phyloP scores from a whole-genome alignment of 2,888 invertebrate genomes.

The Imbricaverruca yamaguchii region DNA sequence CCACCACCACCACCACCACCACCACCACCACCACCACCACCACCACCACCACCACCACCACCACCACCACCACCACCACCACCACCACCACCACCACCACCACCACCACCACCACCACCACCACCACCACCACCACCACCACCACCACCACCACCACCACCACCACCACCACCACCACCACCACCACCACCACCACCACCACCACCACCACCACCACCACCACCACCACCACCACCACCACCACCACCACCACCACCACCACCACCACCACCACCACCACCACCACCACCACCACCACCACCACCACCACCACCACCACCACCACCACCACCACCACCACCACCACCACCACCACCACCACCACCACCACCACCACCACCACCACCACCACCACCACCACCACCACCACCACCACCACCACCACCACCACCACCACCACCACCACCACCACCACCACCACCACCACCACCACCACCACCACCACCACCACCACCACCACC shows the following conservation, averaged over 20 bases:
- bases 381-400: slow-evolving; percentile 6
- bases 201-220: slow-evolving; percentile 6
- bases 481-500: slow-evolving; percentile 2
- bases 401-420: background rate
- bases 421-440: background rate
- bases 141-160: background rate
- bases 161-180: slow-evolving; percentile 2
- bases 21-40: slow-evolving; percentile 6
- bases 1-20: slow-evolving; percentile 4
- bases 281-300: slow-evolving; percentile 1
- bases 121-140: slow-evolving; percentile 2
- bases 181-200: slow-evolving; percentile 4
- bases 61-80: background rate
- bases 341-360: background rate
- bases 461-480: slow-evolving; percentile 1
- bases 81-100: slow-evolving; percentile 1
- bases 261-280: slow-evolving; percentile 1
- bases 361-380: slow-evolving; percentile 4
- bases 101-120: slow-evolving; percentile 1
- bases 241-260: background rate
- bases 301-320: slow-evolving; percentile 2
- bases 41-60: background rate
- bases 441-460: slow-evolving; percentile 1
- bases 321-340: background rate
- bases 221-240: background rate